Conservation (phyloP, 2,113 vertebrate genomes). For the Nesogale talazaci region DNA sequence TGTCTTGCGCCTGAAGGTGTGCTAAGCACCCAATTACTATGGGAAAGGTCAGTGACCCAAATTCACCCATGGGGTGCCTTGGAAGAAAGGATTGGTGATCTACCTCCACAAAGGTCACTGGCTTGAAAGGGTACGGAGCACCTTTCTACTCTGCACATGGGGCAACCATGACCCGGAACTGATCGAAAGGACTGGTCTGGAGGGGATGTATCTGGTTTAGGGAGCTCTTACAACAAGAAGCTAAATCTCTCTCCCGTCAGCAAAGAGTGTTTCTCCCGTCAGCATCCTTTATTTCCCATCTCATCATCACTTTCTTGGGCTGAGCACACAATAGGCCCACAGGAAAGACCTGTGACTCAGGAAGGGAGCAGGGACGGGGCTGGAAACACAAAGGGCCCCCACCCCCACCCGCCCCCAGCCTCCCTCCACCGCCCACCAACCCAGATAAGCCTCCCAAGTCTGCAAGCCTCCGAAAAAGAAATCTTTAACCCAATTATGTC, state of each 20-base stretch:
- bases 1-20: slow-evolving; percentile 45
- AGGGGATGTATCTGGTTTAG: not conserved
- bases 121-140: not conserved
- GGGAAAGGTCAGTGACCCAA: not conserved
- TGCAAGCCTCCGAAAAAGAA: slow-evolving; percentile 63
- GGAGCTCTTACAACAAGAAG: not conserved
- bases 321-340: not conserved
- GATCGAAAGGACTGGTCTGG: not conserved
- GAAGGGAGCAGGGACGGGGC: not conserved
- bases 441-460: slow-evolving; percentile 23
- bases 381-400: slow-evolving; percentile 5
- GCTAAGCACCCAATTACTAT: not conserved
- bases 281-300: not conserved
- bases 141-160: not conserved
- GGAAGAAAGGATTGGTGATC: not conserved
- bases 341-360: not conserved
- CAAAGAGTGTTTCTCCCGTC: too few species aligned
- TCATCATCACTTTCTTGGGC: not conserved
- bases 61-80: not conserved
- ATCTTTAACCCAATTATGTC: slow-evolving; percentile 81
- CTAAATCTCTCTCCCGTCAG: not conserved
- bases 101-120: not conserved
- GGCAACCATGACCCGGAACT: not conserved
- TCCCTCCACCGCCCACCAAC: not conserved
- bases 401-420: not conserved